phyloP scores from a whole-genome alignment of 2,888 invertebrate species.

The Zaprionus bogoriensis region DNA sequence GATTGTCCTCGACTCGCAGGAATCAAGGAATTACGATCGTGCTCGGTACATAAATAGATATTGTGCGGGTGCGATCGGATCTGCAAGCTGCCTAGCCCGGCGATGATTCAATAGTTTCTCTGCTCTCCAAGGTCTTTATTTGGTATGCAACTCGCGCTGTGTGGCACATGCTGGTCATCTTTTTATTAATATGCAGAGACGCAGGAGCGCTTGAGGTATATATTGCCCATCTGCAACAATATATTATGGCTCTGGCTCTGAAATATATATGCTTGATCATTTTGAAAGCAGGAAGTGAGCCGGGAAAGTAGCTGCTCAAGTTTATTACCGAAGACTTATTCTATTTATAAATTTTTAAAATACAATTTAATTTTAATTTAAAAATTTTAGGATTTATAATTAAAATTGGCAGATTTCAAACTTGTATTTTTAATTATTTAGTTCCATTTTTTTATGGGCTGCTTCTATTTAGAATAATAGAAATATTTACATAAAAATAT shows the following conservation, averaged over 20 bases:
- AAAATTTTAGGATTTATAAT: no score
- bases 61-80: slow-evolving; percentile 52
- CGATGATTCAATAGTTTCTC: slow-evolving; percentile 43
- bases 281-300: neutral
- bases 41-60: slow-evolving; percentile 14
- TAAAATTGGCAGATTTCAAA: no score
- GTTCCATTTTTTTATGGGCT: no score
- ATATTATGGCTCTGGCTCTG: slow-evolving; percentile 18
- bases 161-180: slow-evolving; percentile 37
- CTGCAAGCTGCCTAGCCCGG: slow-evolving; percentile 15
- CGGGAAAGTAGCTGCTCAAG: no score
- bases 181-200: slow-evolving; percentile 3
- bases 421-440: no score
- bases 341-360: no score
- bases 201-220: slow-evolving; percentile 10
- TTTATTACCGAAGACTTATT: no score
- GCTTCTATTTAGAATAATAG: no score
- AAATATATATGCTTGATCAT: slow-evolving; percentile 3
- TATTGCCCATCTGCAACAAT: slow-evolving; percentile 22
- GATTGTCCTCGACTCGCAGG: slow-evolving; percentile 16
- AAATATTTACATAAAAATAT: no score
- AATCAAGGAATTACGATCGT: slow-evolving; percentile 36
- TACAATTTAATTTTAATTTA: no score
- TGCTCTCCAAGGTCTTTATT: slow-evolving; percentile 32
- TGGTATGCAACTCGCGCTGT: slow-evolving; percentile 38